Percentiles rank a stretch among this genome's conserved stretches.
phyloP scores from a whole-genome alignment of 2,797 vertebrate species.

The Dryobates pubescens region DNA sequence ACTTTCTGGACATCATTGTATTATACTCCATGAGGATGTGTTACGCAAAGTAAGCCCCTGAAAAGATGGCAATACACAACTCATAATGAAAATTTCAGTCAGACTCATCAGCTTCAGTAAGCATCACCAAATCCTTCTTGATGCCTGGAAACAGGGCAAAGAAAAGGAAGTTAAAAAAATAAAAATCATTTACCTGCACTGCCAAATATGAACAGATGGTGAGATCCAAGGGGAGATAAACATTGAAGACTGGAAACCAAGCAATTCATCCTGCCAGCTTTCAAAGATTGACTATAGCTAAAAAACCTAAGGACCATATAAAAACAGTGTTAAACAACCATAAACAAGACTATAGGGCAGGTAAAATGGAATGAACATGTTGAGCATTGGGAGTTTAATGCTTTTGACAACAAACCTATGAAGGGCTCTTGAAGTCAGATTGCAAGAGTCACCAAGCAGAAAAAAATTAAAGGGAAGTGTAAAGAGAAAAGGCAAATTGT shows the following conservation, averaged over 20 bases:
- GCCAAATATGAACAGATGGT: conserved; percentile 74
- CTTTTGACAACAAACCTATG: not conserved
- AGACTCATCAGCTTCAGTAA: conserved; percentile 25
- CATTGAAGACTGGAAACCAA: conserved; percentile 66
- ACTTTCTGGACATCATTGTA: not conserved
- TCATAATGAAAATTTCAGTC: not conserved
- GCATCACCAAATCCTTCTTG: not conserved
- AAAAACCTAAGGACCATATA: conserved; percentile 43
- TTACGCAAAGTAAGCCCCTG: not conserved
- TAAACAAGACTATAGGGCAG: conserved; percentile 26
- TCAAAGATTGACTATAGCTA: conserved; percentile 37
- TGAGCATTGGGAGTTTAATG: not conserved
- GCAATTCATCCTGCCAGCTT: conserved; percentile 66
- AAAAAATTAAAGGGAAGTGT: not conserved
- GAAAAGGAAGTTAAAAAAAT: conserved; percentile 40
- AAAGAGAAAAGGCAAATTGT: not conserved
- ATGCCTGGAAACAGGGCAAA: conserved; percentile 37
- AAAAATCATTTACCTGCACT: conserved; percentile 53
- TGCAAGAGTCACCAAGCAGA: not conserved
- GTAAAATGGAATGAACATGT: conserved; percentile 32
- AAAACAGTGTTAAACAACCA: conserved; percentile 42
- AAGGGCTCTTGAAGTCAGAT: conserved; percentile 8
- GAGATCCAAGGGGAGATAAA: conserved; percentile 70
- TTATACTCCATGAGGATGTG: not conserved
- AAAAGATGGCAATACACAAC: not conserved